Evolutionary conservation across 2,113 vertebrate genomes (phyloP).

Genomic region (Saccopteryx leptura): DNA sequence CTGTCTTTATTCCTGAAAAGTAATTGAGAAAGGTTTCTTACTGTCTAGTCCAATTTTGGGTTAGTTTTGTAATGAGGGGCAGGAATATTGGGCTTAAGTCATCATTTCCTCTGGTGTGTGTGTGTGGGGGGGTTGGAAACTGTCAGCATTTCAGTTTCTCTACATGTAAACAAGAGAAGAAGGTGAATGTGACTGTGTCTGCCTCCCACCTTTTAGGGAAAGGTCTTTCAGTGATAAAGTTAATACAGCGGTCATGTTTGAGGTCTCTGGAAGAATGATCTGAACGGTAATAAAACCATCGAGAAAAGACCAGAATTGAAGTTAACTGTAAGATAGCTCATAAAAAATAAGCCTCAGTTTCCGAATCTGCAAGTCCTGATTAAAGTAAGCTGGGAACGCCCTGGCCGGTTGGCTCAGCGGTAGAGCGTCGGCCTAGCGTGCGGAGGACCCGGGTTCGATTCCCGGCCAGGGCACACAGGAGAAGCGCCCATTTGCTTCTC

Average conservation of each 20-base stretch:
- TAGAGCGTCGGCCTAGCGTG: too few relatives aligned
- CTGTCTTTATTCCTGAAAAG: background rate
- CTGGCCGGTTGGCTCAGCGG: too few relatives aligned
- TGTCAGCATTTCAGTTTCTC: background rate
- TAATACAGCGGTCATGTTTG: background rate
- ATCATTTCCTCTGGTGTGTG: background rate
- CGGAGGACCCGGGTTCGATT: too few relatives aligned
- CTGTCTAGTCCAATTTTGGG: background rate
- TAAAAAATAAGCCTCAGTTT: background rate
- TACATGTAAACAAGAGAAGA: background rate
- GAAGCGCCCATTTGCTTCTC: too few relatives aligned
- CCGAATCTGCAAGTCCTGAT: background rate
- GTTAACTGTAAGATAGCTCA: background rate
- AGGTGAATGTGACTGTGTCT: background rate
- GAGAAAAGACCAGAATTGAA: background rate
- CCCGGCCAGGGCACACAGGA: too few relatives aligned
- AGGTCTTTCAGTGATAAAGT: background rate
- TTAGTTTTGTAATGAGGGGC: background rate
- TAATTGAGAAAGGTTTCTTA: background rate
- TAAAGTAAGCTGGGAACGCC: background rate
- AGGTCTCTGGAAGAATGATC: background rate
- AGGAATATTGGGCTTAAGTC: background rate
- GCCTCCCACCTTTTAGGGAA: background rate
- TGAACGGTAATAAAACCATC: background rate
- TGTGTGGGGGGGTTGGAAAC: background rate